These are phyloP conservation scores for Phataginus tetradactyla DNA, from an alignment of 2,797 vertebrate genomes.

Conservation along the genomic window DNA sequence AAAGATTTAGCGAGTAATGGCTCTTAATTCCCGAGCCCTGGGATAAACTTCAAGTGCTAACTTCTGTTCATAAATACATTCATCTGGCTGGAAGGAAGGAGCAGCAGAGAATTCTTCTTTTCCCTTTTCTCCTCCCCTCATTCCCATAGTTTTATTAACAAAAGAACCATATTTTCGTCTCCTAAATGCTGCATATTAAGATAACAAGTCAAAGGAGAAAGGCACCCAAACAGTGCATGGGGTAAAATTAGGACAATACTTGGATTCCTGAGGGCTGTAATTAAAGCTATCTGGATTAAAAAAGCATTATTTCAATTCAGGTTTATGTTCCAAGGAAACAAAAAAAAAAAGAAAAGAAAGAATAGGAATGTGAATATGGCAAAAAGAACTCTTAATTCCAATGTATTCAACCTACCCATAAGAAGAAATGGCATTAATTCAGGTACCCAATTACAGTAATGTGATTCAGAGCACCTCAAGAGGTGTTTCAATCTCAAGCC, in stretches of 20 bases:
- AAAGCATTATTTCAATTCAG: constrained; percentile 76
- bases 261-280: constrained; percentile 79
- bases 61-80: constrained; percentile 75
- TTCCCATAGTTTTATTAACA: constrained; percentile 36
- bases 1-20: constrained; percentile 69
- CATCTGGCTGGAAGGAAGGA: constrained; percentile 54
- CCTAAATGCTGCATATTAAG: constrained; percentile 56
- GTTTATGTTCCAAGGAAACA: constrained; percentile 76
- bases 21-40: constrained; percentile 65
- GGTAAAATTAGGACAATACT: constrained; percentile 80
- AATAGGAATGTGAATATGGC: constrained; percentile 76
- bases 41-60: constrained; percentile 65
- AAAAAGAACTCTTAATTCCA: constrained; percentile 83
- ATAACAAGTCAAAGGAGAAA: constrained; percentile 63
- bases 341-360: neutral
- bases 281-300: constrained; percentile 82
- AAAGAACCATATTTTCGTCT: constrained; percentile 32
- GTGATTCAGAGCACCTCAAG: constrained; percentile 89
- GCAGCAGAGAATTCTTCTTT: neutral
- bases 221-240: constrained; percentile 76
- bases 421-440: constrained; percentile 89
- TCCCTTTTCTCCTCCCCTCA: rapidly evolving
- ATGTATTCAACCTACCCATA: constrained; percentile 83
- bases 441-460: constrained; percentile 94
- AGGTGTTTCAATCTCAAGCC: constrained; percentile 91